A percentile compares a stretch with the other conserved stretches of the same genome.
phyloP scores from a whole-genome alignment of 2,888 invertebrate species.

The Actias luna region DNA sequence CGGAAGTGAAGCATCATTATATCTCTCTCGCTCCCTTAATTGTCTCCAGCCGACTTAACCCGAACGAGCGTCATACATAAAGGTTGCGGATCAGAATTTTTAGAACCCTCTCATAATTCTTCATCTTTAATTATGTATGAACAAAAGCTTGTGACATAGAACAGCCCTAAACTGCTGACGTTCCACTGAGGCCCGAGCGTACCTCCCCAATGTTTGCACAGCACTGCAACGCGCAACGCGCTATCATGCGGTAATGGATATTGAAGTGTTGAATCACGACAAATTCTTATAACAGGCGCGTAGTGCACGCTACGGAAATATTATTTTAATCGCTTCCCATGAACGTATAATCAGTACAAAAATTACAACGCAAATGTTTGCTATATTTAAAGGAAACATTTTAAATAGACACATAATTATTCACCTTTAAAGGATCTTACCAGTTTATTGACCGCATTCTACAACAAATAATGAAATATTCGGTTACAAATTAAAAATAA shows the following conservation, averaged over 20 bases:
- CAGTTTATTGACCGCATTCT: no score
- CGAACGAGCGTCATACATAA: no score
- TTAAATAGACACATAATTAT: neutral
- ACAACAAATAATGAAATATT: no score
- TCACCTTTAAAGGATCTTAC: no score
- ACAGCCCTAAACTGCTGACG: slow-evolving; percentile 36
- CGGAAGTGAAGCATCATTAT: no score
- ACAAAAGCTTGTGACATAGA: slow-evolving; percentile 28
- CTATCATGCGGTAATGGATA: slow-evolving; percentile 64
- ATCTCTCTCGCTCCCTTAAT: no score
- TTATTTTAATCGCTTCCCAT: neutral
- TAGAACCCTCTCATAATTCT: no score
- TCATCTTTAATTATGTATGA: neutral
- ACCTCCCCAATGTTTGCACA: slow-evolving; percentile 49
- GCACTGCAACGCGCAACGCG: slow-evolving; percentile 59
- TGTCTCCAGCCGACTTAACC: no score
- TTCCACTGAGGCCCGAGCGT: slow-evolving; percentile 32
- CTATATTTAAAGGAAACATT: neutral
- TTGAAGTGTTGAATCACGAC: slow-evolving; percentile 51
- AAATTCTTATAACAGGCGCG: slow-evolving; percentile 36
- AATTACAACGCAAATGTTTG: neutral
- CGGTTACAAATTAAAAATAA: neutral
- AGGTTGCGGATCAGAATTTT: no score
- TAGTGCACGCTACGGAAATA: neutral
- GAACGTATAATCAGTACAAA: neutral